Base-by-base conservation (phyloP, 2,797 vertebrate species). In the Merluccius polli region DNA sequence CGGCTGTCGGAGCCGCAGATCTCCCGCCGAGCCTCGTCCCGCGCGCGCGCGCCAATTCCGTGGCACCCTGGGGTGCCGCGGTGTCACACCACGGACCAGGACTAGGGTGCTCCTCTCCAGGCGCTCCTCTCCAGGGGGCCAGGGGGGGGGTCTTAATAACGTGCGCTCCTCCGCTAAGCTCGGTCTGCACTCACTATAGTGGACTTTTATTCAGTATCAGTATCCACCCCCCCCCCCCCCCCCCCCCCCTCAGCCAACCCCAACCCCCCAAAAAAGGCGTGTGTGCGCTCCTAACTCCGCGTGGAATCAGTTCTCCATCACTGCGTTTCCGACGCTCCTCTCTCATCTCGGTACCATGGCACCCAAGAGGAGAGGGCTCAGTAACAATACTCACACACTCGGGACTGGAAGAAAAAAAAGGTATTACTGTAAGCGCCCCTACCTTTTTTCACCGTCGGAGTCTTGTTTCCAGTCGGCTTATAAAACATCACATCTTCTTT, bases 401-500 rank as follows among this genome's bases (percentile, higher is more conserved):
- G 21, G 33, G 0, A 18, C 71, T n/a, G n/a, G n/a, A 31, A 30
- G 21, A 38, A 35, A 67, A 5, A n/a, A 70, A 74, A 38, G 27
- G 16, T 6, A 21, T 13, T 70, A n/a, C n/a, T n/a, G n/a, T n/a
- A 76, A 83, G 79, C 77, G 74, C 71, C 29, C 89, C 74, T 92
- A 93, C 93, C 92, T 90, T 85, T 75, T 41, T 75, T 75, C 79
- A 82, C 78, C 78, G 75, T 80, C 79, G 84, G 85, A 93, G 88
- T 91, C 81, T 84, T 80, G 85, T 79, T 75, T 84, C 84, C 81
- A 16, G 69, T 80, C 73, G 82, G 73, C 78, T 78, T 77, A 27
- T 65, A 87, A 89, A 82, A 81, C 90, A 78, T 92, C 85, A 92
- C 92, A 92, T 94, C 89, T 91, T 92, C 91, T 86, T 91, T 30